Evolutionary conservation across 2,888 invertebrate genomes (phyloP), one percentile per base, ranked within the genome.

Genomic region (Punctoribates punctum): DNA sequence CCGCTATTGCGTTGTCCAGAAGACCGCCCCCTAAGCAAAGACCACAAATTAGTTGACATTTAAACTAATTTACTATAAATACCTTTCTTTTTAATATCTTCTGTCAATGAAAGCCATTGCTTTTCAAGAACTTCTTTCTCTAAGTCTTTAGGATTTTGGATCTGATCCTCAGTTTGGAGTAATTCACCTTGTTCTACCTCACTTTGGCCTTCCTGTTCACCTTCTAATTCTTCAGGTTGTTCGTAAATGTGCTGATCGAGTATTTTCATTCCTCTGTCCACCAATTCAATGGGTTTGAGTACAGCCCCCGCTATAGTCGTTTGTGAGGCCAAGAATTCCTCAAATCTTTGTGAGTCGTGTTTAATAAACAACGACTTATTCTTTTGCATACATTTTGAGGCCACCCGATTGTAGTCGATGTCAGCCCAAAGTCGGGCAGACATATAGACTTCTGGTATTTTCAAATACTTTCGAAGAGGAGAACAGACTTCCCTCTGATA

Each of bases 381-480:
- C 51, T 51, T 67, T 27, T 70, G 75, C 75, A 75, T 75, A 25
- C 70, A 67, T 17, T 46, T 42, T 6, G 75, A 75, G 20, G 75
- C 70, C 13, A 75, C 70, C 15, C 48, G 54, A 54, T 29, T 60
- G 51, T 75, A 75, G 13, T 73, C 29, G 27, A 75, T 38, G 4
- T 73, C 25, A n/a, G 46, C 11, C 75, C 75, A 75, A 5, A 17
- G 27, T n/a, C 38, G 20, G 15, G 48, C 20, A 2, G 75, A 70
- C 70, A 75, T 75, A 34, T n/a, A 34, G 20, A 75, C 38, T 34
- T 75, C 75, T 4, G 75, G 70, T 6, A 75, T 48, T 20, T 70
- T 42, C 15, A 75, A 9, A 38, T 17, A 29, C 23, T 27, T 25
- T 25, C 75, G 34, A 15, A 75, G 23, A 9, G 62, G 62, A 62